These are phyloP conservation scores for Solen grandis DNA, from an alignment of 1,140 invertebrate species.

Conservation along the genomic window DNA sequence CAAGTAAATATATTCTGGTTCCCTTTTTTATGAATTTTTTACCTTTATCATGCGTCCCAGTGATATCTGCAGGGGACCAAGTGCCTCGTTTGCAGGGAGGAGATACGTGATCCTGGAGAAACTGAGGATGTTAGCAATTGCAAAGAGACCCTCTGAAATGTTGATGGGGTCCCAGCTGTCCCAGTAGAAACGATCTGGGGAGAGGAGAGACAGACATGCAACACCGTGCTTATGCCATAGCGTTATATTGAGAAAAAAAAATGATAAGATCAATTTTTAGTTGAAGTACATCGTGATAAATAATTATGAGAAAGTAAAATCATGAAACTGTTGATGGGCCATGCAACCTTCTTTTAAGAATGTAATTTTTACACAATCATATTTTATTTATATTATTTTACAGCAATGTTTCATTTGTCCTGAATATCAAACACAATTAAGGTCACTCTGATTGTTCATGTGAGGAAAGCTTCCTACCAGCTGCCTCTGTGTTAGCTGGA, in stretches of 20 bases:
- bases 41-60: constrained; percentile 77
- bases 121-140: constrained; percentile 77
- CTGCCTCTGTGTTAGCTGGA: no score
- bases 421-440: no score
- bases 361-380: no score
- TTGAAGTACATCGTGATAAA: background rate
- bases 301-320: background rate
- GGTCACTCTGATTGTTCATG: no score
- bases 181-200: constrained; percentile 76
- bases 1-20: no score
- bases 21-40: background rate
- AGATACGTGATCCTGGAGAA: constrained; percentile 76
- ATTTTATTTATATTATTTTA: no score
- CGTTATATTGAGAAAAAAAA: background rate
- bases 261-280: background rate
- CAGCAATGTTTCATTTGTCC: no score
- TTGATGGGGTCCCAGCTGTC: constrained; percentile 71
- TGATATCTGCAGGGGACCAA: constrained; percentile 77
- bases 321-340: background rate
- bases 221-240: background rate
- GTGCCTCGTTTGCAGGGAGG: constrained; percentile 73
- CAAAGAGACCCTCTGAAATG: constrained; percentile 72
- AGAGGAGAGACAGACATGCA: background rate
- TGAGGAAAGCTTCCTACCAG: no score
- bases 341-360: background rate